Conservation (phyloP, 2,888 invertebrate species). For the Thalpophila matura region DNA sequence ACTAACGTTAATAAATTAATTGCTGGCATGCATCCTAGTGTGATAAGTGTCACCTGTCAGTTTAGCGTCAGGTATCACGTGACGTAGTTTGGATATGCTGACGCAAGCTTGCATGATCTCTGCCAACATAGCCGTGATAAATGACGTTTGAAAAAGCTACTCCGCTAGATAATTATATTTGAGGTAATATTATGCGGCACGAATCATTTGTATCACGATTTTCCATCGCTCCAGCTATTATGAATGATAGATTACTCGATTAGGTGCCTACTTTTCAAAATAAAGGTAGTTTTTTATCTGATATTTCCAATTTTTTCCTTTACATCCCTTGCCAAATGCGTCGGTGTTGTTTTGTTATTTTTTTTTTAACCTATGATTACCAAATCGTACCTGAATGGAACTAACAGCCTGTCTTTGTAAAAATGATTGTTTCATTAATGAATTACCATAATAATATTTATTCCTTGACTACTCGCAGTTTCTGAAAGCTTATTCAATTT, state of each 20-base stretch:
- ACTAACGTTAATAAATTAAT: conserved; percentile 16
- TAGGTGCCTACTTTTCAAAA: not conserved
- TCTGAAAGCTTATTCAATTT: too few relatives aligned
- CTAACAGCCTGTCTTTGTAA: not conserved
- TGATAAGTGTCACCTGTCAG: conserved; percentile 15
- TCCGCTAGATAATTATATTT: not conserved
- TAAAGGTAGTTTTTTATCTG: not conserved
- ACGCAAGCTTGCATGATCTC: conserved; percentile 5
- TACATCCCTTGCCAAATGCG: conserved; percentile 27
- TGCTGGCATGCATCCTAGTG: not conserved
- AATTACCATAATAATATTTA: too few relatives aligned
- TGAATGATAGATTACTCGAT: conserved; percentile 28
- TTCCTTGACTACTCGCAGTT: too few relatives aligned
- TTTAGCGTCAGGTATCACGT: conserved; percentile 2
- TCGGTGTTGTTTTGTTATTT: not conserved
- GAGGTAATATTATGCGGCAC: not conserved
- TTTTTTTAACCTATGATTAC: not conserved
- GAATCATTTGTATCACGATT: not conserved
- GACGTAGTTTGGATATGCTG: conserved; percentile 4
- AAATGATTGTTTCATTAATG: too few relatives aligned
- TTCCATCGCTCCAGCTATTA: conserved; percentile 2
- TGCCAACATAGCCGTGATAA: conserved; percentile 6
- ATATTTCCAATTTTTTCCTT: not conserved
- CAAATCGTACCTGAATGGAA: not conserved
- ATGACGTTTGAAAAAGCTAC: conserved; percentile 22